phyloP scores from a whole-genome alignment of 2,888 invertebrate genomes.

The Zaprionus obscuricornis region DNA sequence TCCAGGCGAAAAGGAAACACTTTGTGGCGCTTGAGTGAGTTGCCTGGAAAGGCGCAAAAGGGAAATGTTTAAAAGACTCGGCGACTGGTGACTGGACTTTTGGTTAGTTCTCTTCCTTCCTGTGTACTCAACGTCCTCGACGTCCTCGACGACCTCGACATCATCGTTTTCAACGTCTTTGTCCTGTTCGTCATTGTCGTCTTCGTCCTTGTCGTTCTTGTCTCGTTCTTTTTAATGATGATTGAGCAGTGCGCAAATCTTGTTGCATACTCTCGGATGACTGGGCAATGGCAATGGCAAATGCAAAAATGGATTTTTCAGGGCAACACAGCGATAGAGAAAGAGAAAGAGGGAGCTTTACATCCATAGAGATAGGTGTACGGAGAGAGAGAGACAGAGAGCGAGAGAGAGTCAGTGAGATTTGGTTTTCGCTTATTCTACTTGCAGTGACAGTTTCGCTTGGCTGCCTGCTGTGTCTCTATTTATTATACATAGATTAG shows the following conservation, averaged over 20 bases:
- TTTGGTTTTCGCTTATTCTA: slow-evolving; percentile 10
- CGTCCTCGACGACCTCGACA: background rate
- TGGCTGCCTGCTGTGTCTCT: slow-evolving; percentile 41
- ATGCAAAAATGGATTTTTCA: slow-evolving; percentile 47
- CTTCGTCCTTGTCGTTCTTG: slow-evolving; percentile 4
- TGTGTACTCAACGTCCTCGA: background rate
- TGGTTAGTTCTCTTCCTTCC: slow-evolving; percentile 25
- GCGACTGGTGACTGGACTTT: slow-evolving; percentile 50
- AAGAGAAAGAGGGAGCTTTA: no score
- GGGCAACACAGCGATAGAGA: no score
- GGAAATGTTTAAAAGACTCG: slow-evolving; percentile 49
- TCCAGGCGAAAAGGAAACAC: slow-evolving; percentile 63
- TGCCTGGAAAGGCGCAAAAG: slow-evolving; percentile 58
- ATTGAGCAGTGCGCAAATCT: slow-evolving; percentile 67
- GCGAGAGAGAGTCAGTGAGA: background rate
- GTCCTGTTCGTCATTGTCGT: background rate
- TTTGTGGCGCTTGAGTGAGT: slow-evolving; percentile 69
- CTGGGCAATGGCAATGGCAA: no score
- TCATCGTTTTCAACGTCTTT: background rate
- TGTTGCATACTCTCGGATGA: slow-evolving; percentile 64
- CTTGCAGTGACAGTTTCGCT: slow-evolving; percentile 49
- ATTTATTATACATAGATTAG: slow-evolving; percentile 45
- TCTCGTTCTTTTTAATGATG: slow-evolving; percentile 67
- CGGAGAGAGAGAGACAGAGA: background rate
- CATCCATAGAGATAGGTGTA: background rate